These are phyloP conservation scores for Nyctibius grandis DNA, from an alignment of 2,797 vertebrate genomes.

Conservation along the genomic window DNA sequence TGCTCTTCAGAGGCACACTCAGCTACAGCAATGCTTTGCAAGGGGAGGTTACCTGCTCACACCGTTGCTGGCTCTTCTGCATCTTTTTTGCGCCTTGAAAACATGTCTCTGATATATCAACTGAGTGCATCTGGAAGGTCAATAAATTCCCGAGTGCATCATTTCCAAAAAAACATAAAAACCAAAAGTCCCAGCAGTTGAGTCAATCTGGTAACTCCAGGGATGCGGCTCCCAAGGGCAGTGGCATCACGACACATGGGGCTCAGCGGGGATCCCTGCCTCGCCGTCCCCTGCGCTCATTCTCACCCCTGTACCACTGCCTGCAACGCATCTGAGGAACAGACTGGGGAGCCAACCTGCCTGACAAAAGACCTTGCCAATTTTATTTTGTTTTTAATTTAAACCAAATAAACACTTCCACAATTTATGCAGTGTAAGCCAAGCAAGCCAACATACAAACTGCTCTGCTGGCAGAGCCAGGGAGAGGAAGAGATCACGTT, in stretches of 20 bases:
- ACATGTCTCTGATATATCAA: neutral
- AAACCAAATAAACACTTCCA: conserved; percentile 22
- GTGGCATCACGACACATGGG: neutral
- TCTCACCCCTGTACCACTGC: neutral
- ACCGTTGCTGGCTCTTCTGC: neutral
- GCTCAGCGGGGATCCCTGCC: neutral
- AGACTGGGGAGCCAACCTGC: neutral
- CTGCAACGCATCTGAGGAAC: neutral
- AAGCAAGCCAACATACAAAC: neutral
- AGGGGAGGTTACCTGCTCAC: neutral
- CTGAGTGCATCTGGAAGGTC: neutral
- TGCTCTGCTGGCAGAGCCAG: neutral
- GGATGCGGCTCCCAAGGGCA: neutral
- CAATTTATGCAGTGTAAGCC: neutral
- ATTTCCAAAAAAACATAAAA: neutral
- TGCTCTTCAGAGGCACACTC: neutral
- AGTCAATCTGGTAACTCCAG: neutral
- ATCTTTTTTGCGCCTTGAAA: neutral
- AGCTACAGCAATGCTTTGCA: neutral
- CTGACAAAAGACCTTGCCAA: neutral
- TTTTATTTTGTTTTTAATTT: conserved; percentile 36
- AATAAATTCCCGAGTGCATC: neutral
- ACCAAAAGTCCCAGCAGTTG: neutral
- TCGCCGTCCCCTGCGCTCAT: neutral
- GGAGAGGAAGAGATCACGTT: neutral